A percentile compares a stretch with the other conserved stretches of the same genome.
Evolutionary conservation across 2,113 vertebrate genomes (phyloP).

Genomic region (Zosterops japonicus): DNA sequence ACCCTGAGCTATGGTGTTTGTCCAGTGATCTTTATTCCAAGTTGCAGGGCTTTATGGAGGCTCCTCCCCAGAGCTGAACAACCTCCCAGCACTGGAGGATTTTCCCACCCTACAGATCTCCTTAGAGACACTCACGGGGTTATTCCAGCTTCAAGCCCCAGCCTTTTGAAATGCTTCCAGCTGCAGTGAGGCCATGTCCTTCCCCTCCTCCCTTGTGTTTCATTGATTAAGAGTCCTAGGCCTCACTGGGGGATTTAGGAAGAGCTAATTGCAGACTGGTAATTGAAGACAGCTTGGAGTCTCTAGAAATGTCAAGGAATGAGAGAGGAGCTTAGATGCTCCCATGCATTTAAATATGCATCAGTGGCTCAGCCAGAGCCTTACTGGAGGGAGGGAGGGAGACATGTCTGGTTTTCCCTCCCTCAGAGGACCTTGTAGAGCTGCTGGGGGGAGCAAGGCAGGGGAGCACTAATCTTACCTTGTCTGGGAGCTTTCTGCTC

Average conservation of each 20-base stretch:
- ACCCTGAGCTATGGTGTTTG: neutral
- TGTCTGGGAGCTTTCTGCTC: neutral
- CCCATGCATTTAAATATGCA: conserved; percentile 37
- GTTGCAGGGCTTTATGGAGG: accelerated
- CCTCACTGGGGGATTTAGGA: conserved; percentile 55
- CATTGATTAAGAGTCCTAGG: conserved; percentile 61
- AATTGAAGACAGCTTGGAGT: conserved; percentile 64
- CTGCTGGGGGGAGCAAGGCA: neutral
- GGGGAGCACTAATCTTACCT: neutral
- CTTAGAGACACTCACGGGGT: neutral
- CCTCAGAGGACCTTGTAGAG: neutral
- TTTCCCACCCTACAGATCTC: neutral
- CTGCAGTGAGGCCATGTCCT: neutral
- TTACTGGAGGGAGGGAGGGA: neutral
- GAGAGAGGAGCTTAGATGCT: conserved; percentile 31
- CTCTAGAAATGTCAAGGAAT: conserved; percentile 64
- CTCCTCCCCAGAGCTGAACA: neutral
- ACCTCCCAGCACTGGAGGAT: neutral
- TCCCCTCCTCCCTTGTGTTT: conserved; percentile 36
- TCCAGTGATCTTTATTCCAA: neutral
- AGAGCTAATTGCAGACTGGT: conserved; percentile 60
- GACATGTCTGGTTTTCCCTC: neutral
- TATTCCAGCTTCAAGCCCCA: neutral
- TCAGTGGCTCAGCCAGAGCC: neutral
- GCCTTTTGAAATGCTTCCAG: neutral